Base-by-base conservation (phyloP, 2,113 vertebrate genomes). In the Arizona elegans region DNA sequence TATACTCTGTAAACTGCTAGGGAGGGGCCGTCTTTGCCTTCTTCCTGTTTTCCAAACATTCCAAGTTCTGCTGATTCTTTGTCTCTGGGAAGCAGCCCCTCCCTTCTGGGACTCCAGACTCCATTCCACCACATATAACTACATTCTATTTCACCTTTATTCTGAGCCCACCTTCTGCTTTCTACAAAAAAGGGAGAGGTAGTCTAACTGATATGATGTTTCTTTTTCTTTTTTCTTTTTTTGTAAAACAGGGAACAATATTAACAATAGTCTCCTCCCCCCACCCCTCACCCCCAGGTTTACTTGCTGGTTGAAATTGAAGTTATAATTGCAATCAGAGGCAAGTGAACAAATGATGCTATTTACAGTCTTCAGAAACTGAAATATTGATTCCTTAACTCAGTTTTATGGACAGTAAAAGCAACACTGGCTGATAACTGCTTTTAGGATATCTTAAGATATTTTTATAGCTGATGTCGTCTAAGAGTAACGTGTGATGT, bases 321-420 rank as follows among this genome's bases (percentile, higher is more conserved):
- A 50, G 47, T 56, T 53, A 91, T 95, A 90, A 90, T 91, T 94
- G 91, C 43, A 91, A 89, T 93, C 87, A 94, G 92, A 92, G 89
- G 93, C 92, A 92, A 62, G 56, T 93, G 89, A 2, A 65, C 55
- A 55, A 86, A 95, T 38, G 93, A 91, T 90, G 70, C 24, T 65
- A 91, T 81, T 23, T 81, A 70, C 56, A 87, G 53, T 93, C 56
- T 58, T 94, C 38, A 75, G 89, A 87, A 94, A 95, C 94, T 75
- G 95, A 53, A 93, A 87, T 93, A 89, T 33, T 47, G 70, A 90
- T 94, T 89, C 54, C 33, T 54, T 90, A 91, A n/a, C 93, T 90
- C 86, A 17, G 93, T 95, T 91, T 92, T 89, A 90, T 94, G 65
- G 70, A 3, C 91, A 93, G 17, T 24, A 87, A 91, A 93, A 91